phyloP scores from a whole-genome alignment of 2,113 vertebrate species.

The Epinephelus fuscoguttatus region DNA sequence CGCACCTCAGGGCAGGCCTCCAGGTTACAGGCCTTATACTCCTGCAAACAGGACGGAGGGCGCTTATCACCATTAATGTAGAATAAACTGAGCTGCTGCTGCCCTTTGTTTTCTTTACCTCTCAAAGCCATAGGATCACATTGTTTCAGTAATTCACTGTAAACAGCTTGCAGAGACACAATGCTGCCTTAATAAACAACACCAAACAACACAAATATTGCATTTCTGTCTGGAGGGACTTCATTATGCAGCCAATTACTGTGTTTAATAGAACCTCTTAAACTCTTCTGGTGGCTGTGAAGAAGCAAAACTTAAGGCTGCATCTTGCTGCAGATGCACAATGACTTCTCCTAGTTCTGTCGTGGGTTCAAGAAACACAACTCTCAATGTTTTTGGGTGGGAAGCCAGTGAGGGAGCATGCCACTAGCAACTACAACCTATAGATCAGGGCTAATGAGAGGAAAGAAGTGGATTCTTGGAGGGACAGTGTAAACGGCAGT shows the following conservation, averaged over 20 bases:
- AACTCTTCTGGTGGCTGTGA: not conserved
- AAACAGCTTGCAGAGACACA: conserved; percentile 15
- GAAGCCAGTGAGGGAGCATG: not conserved
- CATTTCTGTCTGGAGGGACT: not conserved
- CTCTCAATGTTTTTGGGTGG: not conserved
- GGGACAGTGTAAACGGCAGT: not conserved
- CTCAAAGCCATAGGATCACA: not conserved
- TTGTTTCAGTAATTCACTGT: not conserved
- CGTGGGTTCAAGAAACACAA: not conserved
- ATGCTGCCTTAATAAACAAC: not conserved
- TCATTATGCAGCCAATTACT: conserved; percentile 24
- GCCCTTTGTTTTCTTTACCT: not conserved
- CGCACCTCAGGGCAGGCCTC: conserved; percentile 95
- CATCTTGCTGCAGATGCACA: not conserved
- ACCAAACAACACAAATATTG: conserved; percentile 3
- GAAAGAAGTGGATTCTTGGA: not conserved
- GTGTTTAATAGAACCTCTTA: not conserved
- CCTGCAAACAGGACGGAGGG: conserved; percentile 79
- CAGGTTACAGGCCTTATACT: conserved; percentile 94
- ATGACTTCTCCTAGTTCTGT: not conserved
- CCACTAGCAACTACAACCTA: not conserved
- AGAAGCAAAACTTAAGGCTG: not conserved
- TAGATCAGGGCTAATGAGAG: not conserved
- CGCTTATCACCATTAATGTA: not conserved
- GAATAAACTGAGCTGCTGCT: not conserved